Percentiles rank a stretch among this genome's conserved stretches.
These are phyloP conservation scores for Zoanthus solanderi DNA, from an alignment of 92 coral and sea anemone species.

Conservation along the genomic window DNA sequence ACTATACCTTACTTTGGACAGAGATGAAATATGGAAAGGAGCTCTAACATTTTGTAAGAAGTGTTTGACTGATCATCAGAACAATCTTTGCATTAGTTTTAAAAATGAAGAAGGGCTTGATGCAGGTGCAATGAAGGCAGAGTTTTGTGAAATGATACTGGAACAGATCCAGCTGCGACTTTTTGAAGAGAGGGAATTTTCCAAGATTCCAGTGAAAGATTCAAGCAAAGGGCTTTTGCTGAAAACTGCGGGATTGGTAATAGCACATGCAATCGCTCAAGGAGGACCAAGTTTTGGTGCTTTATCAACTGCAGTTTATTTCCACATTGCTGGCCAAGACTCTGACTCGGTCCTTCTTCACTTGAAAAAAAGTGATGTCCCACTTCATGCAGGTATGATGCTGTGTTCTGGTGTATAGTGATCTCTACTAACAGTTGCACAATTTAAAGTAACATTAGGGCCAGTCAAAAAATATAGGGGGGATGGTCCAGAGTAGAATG, in stretches of 20 bases:
- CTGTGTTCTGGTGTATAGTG: not conserved
- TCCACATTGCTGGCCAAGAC: constrained; percentile 62
- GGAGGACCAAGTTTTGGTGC: constrained; percentile 62
- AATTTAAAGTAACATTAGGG: too few species aligned
- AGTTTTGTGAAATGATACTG: constrained; percentile 62
- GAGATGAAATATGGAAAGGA: constrained; percentile 67
- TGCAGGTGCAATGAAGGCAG: constrained; percentile 67
- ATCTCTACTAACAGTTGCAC: not conserved
- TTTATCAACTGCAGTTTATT: constrained; percentile 61
- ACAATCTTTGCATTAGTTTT: constrained; percentile 56
- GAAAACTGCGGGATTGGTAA: constrained; percentile 60
- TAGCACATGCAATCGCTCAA: constrained; percentile 56
- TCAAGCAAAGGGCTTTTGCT: constrained; percentile 66
- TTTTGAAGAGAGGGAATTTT: constrained; percentile 59
- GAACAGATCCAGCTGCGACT: constrained; percentile 61
- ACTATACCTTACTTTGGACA: constrained; percentile 60
- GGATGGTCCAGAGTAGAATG: too few species aligned
- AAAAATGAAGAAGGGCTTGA: constrained; percentile 74
- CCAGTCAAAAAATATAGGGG: too few species aligned
- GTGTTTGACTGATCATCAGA: constrained; percentile 49
- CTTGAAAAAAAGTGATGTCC: constrained; percentile 56
- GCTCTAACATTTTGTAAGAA: constrained; percentile 63
- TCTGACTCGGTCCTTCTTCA: constrained; percentile 54
- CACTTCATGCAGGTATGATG: constrained; percentile 61
- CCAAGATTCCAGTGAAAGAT: constrained; percentile 61